Base-by-base conservation (phyloP, 2,888 invertebrate genomes). In the Azorinus chamasolen region DNA sequence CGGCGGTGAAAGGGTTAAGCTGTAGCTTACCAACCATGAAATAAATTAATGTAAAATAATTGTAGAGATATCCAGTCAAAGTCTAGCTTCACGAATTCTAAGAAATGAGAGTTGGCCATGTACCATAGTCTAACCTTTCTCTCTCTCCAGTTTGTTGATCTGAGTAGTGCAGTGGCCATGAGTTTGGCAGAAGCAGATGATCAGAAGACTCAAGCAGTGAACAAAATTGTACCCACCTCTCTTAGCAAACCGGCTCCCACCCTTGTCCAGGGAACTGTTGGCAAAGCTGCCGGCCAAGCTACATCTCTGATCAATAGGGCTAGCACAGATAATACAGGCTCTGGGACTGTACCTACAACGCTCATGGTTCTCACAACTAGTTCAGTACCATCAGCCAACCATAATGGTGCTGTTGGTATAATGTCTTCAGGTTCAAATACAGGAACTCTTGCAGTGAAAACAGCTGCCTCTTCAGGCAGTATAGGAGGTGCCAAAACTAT, bases 141-240 rank as follows among this genome's bases (percentile, higher is more conserved):
- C 16, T 37, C 27, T 32, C 84, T 87, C 48, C 87, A 91, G 91
- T 91, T 90, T 65, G 87, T 88, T 70, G 91, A 91, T 71, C 77
- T 91, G 20, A 87, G 89, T 73, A 87, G 88, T 86, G 89, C 89
- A 61, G 86, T 89, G 10, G 86, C 88, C 61, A 80, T 86, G 82
- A 85, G 89, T 64, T 84, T 85, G 27, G 78, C 89, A 54, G 89
- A 90, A 61, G 65, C 85, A 54, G 87, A 88, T n/a, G 76, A 58
- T 24, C 74, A 83, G 57, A 79, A 75, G 55, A 50, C 76, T 43
- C 53, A 68, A 10, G 41, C 65, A 8, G 55, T 68, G 18, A 83
- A 80, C 57, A 76, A 80, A 68, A 65, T 84, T 25, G 51, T 61
- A 18, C 63, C 51, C 39, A 59, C 68, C 24, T 58, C 72, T 16